Evolutionary conservation across 2,113 vertebrate genomes (phyloP).

Genomic region (Diphyllodes magnificus): DNA sequence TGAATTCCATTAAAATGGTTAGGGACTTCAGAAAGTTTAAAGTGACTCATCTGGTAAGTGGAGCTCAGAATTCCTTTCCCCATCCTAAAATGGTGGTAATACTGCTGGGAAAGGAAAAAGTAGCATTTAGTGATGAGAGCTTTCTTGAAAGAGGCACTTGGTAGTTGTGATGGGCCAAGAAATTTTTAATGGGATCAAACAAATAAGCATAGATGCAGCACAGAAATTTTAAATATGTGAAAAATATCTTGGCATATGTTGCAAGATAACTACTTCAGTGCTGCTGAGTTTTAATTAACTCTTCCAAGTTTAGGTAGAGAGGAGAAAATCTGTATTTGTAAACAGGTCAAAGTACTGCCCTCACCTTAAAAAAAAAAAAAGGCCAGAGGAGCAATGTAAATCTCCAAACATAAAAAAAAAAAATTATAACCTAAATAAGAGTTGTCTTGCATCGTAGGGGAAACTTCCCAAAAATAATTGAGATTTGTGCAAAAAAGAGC

Average conservation of each 20-base stretch:
- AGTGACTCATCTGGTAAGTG: neutral
- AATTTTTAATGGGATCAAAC: neutral
- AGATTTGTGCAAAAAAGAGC: slow-evolving; percentile 29
- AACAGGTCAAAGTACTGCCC: neutral
- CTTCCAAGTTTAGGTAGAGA: neutral
- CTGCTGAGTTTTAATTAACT: neutral
- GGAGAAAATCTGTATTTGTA: neutral
- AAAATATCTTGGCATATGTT: neutral
- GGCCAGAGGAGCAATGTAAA: neutral
- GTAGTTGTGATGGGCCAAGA: neutral
- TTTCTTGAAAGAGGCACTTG: neutral
- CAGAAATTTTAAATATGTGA: neutral
- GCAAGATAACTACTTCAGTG: neutral
- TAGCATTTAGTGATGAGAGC: neutral
- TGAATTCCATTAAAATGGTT: neutral
- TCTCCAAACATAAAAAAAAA: neutral
- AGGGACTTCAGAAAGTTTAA: neutral
- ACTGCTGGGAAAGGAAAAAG: neutral
- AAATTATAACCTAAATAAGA: slow-evolving; percentile 4
- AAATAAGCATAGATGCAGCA: neutral
- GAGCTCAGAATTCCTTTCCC: neutral
- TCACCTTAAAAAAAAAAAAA: too few relatives aligned
- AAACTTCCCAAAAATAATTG: slow-evolving; percentile 43
- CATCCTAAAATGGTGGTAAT: neutral
- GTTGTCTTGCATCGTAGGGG: slow-evolving; percentile 37